Conservation (phyloP, 2,113 vertebrate species). For the Mustela lutreola region DNA sequence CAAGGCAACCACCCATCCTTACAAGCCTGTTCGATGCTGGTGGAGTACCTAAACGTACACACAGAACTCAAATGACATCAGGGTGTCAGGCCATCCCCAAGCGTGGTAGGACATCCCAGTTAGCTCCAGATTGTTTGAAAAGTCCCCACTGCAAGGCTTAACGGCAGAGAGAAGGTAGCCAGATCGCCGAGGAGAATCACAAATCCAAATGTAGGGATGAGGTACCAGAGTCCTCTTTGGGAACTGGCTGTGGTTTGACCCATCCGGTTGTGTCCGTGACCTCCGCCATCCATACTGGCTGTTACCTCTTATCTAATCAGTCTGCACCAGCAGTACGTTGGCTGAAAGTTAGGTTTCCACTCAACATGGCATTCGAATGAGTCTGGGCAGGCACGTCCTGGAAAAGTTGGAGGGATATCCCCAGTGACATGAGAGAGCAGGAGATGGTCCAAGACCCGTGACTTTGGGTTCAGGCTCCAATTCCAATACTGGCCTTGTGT, state of each 20-base stretch:
- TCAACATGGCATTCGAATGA: neutral
- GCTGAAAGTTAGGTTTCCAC: neutral
- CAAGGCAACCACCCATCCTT: accelerated
- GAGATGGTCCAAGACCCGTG: neutral
- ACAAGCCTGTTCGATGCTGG: accelerated
- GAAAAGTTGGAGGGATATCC: neutral
- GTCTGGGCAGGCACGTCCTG: no score
- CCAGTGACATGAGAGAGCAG: accelerated
- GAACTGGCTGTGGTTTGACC: no score
- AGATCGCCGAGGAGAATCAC: neutral
- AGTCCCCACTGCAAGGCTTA: neutral
- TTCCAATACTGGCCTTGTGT: neutral
- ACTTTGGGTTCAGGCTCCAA: neutral
- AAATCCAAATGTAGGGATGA: accelerated
- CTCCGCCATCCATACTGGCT: no score
- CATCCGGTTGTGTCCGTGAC: accelerated
- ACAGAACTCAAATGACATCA: accelerated
- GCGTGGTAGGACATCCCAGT: accelerated
- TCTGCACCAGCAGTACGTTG: neutral
- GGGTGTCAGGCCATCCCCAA: neutral
- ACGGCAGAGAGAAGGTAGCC: neutral
- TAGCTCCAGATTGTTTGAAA: neutral
- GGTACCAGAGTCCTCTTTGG: accelerated
- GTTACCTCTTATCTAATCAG: neutral
- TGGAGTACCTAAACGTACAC: accelerated